Evolutionary conservation across 2,888 invertebrate species (phyloP), one percentile per base, ranked within the genome.

Genomic region (Penaeus monodon): DNA sequence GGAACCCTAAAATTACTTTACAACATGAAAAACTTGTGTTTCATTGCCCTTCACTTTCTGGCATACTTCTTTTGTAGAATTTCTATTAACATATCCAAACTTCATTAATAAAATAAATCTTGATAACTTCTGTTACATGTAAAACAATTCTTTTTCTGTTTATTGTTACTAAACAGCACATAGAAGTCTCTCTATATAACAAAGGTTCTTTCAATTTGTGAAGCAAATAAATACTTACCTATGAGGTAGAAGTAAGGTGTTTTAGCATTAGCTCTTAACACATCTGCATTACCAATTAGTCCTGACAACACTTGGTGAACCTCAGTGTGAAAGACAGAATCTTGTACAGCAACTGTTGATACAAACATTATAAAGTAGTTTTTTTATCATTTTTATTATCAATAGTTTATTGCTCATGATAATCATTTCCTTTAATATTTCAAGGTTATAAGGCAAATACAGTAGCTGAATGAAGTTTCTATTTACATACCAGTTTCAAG

Each of bases 221-320:
- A 0, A 57, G 57, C 57, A 57, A 17, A 22, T 70, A 22, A 63
- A 57, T 44, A 65, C 91, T 92, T 93, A 92, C 93, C 93, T 78
- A 94, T 91, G 70, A 92, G 91, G 90, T 94, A 93, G 66, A 93
- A 93, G 90, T 93, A 94, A 0, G 93, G 93, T 3, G 93, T 92
- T 49, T 91, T 91, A 6, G 91, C 90, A 90, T 93, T 91, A 65
- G 66, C 81, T 77, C 88, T 84, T 73, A 90, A 73, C 7, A 89
- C 81, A 17, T 90, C 81, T 14, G 78, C 70, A n/a, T 85, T 88
- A 63, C 90, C 90, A 57, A 89, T 78, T 63, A 91, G 57, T 64
- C 84, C 79, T 0, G 78, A 29, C 3, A 91, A 84, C 1, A 83
- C 85, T 17, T 89, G 77, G 24, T 84, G 79, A 14, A 91, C 86